Evolutionary conservation across 2,888 invertebrate species (phyloP).

Genomic region (Venustoraphidia nigricollis): DNA sequence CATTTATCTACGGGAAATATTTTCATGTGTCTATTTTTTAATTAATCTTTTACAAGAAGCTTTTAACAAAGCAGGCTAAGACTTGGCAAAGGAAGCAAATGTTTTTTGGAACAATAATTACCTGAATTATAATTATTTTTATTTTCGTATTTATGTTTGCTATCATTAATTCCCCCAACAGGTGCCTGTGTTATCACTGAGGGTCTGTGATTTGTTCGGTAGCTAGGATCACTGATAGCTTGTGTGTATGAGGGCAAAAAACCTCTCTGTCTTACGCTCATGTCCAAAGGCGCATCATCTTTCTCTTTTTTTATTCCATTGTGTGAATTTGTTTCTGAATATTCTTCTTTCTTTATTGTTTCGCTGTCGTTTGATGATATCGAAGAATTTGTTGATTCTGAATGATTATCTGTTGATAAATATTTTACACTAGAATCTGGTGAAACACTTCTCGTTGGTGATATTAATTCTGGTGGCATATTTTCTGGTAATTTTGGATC

Average conservation of each 20-base stretch:
- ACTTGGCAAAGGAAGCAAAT: not conserved
- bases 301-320: not conserved
- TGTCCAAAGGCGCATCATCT: conserved; percentile 42
- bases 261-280: conserved; percentile 40
- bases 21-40: too few species aligned
- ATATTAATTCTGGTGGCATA: conserved; percentile 11
- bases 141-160: too few species aligned
- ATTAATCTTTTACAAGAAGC: too few species aligned
- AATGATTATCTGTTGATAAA: not conserved
- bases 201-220: conserved; percentile 30
- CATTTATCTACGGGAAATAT: too few species aligned
- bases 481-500: conserved; percentile 26
- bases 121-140: too few species aligned
- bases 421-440: conserved; percentile 5
- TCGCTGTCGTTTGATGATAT: conserved; percentile 26
- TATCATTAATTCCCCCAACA: conserved; percentile 11
- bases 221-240: conserved; percentile 27
- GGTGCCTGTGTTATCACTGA: conserved; percentile 48
- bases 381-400: conserved; percentile 22
- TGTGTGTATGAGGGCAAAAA: conserved; percentile 44
- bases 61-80: too few species aligned
- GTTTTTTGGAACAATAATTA: not conserved
- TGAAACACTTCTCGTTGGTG: conserved; percentile 1
- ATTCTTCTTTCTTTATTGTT: conserved; percentile 11
- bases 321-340: not conserved